phyloP scores from a whole-genome alignment of 2,113 vertebrate species.

The Clarias macrocephalus region DNA sequence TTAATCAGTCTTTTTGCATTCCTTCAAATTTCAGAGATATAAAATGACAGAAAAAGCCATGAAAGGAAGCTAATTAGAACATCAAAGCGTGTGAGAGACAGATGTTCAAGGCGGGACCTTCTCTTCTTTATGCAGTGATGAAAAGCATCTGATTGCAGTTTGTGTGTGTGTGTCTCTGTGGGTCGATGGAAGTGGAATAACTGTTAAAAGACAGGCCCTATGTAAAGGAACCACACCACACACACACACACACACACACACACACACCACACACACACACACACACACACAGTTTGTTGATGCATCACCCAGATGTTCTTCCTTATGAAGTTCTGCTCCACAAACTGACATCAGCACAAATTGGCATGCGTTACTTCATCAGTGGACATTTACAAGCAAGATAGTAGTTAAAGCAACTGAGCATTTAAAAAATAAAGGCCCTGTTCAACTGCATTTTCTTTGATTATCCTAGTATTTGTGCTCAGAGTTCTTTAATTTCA shows the following conservation, averaged over 20 bases:
- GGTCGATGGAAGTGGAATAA: not conserved
- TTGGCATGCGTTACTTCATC: not conserved
- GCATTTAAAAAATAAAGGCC: not conserved
- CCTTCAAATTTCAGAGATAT: constrained; percentile 8
- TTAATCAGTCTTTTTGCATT: constrained; percentile 20
- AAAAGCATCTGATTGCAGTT: constrained; percentile 43
- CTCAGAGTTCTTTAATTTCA: not conserved
- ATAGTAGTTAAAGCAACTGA: not conserved
- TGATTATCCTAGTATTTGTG: not conserved
- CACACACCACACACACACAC: not conserved
- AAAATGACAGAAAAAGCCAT: constrained; percentile 22
- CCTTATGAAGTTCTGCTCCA: not conserved
- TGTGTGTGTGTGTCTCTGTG: not conserved
- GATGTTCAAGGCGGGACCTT: constrained; percentile 42
- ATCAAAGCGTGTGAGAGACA: constrained; percentile 49
- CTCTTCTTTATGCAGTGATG: constrained; percentile 43
- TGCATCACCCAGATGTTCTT: not conserved
- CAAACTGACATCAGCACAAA: not conserved
- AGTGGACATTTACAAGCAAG: not conserved
- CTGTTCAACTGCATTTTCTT: not conserved
- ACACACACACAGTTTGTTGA: not conserved
- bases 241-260: not conserved
- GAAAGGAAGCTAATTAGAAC: constrained; percentile 51
- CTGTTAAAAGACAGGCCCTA: not conserved
- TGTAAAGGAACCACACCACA: not conserved